Evolutionary conservation across 1,140 invertebrate genomes (phyloP).

Genomic region (Choristoneura fumiferana): DNA sequence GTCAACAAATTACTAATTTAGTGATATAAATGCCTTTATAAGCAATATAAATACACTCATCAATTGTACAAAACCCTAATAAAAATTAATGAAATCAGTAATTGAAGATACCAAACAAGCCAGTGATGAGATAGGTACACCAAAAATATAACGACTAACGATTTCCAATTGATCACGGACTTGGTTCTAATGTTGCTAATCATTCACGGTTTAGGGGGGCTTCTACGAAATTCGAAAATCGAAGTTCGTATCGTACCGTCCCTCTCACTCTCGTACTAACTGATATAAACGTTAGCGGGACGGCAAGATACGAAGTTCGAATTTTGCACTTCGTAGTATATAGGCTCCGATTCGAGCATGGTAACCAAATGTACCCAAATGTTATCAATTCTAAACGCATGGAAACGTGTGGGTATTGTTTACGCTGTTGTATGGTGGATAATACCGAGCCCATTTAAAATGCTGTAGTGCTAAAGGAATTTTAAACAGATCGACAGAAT

Average conservation of each 20-base stretch:
- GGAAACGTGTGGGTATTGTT: background rate
- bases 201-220: slow-evolving; percentile 8
- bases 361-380: slow-evolving; percentile 3
- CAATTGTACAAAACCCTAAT: background rate
- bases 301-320: too few species aligned
- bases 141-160: background rate
- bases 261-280: too few species aligned
- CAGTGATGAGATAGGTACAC: too few species aligned
- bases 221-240: too few species aligned
- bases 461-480: slow-evolving; percentile 53
- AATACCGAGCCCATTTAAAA: slow-evolving; percentile 63
- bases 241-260: too few species aligned
- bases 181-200: background rate
- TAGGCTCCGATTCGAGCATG: background rate
- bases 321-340: too few species aligned
- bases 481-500: slow-evolving; percentile 55
- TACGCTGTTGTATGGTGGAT: slow-evolving; percentile 10
- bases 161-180: slow-evolving; percentile 5
- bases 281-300: too few species aligned
- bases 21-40: too few species aligned
- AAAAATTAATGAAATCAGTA: background rate
- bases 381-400: slow-evolving; percentile 8
- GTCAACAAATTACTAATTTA: too few species aligned
- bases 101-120: background rate
- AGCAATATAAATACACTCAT: too few species aligned